Evolutionary conservation across 1,140 invertebrate genomes (phyloP).

Genomic region (Antheraea pernyi): DNA sequence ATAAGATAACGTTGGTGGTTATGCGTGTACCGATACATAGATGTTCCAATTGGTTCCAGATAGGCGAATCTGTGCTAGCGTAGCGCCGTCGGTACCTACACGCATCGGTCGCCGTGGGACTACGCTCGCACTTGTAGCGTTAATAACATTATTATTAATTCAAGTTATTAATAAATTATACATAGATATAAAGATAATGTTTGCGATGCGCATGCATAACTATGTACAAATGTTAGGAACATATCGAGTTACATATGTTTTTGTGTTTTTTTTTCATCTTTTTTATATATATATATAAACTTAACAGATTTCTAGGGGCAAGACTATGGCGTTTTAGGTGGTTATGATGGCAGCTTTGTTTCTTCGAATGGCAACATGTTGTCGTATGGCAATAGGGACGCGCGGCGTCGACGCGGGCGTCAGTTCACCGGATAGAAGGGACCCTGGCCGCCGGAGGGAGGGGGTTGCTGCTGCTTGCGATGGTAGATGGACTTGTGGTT

Average conservation of each 20-base stretch:
- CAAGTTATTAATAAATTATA: conserved; percentile 35
- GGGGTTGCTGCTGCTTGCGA: conserved; percentile 81
- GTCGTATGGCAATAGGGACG: conserved; percentile 59
- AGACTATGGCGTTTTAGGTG: conserved; percentile 73
- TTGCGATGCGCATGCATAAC: conserved; percentile 75
- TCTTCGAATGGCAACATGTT: conserved; percentile 65
- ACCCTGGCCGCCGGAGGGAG: conserved; percentile 51
- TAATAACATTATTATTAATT: conserved; percentile 45
- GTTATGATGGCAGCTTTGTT: conserved; percentile 68
- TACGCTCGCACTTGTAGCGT: conserved; percentile 48
- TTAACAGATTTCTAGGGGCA: conserved; percentile 72
- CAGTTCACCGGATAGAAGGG: conserved; percentile 79
- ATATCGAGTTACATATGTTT: conserved; percentile 64
- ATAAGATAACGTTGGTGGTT: conserved; percentile 65
- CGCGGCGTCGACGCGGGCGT: conserved; percentile 49
- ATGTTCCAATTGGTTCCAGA: conserved; percentile 80
- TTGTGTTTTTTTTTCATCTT: conserved; percentile 5
- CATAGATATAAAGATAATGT: conserved; percentile 63
- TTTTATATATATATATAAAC: conserved; percentile 48
- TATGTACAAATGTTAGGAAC: conserved; percentile 79
- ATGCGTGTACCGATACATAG: conserved; percentile 71
- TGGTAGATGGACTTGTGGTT: conserved; percentile 95
- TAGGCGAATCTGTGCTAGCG: conserved; percentile 43
- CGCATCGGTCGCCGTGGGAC: conserved; percentile 22
- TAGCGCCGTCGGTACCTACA: conserved; percentile 25